Base-by-base conservation (phyloP, 2,797 vertebrate genomes). In the Sorex maritimensis region DNA sequence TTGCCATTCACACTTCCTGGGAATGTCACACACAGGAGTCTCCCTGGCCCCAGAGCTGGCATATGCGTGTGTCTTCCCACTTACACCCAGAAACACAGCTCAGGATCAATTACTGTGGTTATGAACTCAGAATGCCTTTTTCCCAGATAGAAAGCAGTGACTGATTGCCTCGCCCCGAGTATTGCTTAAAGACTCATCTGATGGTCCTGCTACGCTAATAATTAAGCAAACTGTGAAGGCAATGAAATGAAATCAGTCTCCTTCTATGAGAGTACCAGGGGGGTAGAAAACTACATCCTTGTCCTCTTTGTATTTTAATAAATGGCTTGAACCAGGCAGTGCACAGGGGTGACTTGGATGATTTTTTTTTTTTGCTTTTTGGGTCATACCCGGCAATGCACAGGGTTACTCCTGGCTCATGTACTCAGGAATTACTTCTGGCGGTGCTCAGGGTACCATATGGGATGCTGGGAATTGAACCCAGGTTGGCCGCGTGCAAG, bases 201-300 rank as follows among this genome's bases (percentile, higher is more conserved):
- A 61, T 38, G 12, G 28, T 52, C 63, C 23, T 92, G n/a, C 44
- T 89, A n/a, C 10, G 69, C 15, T 77, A 58, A 72, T 82, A 75
- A 75, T 44, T 63, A 91, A 80, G 72, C 46, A 82, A 80, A 92
- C 75, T n/a, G n/a, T 85, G 74, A 96, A 86, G 86, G 71, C 65
- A 75, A 90, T 41, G 12, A 83, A 78, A 86, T 55, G 24, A 77
- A 92, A 78, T 34, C 17, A 28, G 5, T 41, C 65, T 83, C 17
- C 19, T 74, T 80, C 15, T n/a, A n/a, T n/a, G 8, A 71, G 61
- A 87, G 4, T 46, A 67, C n/a, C n/a, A 8, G 23, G 49, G 93
- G 38, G 52, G 2, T 10, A 82, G 5, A 28, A 65, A 23, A 19
- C 17, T 61, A 61, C 15, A 61, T 23, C 2, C 58, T 61, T 5